Evolutionary conservation across 2,888 invertebrate genomes (phyloP).

Genomic region (Sinohyriopsis cumingii): DNA sequence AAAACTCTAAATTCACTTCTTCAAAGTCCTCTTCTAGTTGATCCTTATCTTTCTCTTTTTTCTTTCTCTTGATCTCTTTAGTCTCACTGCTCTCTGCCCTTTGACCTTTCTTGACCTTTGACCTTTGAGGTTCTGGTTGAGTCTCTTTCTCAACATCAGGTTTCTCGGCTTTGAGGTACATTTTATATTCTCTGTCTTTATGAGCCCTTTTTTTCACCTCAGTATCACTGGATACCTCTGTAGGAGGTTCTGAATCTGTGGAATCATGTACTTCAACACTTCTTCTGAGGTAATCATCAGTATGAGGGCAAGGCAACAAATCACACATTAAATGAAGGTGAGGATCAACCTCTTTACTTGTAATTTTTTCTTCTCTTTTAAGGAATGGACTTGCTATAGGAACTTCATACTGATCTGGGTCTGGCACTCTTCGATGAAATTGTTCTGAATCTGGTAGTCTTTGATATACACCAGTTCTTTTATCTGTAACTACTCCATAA

Average conservation of each 20-base stretch:
- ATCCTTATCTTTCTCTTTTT: background rate
- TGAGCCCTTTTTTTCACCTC: too few relatives aligned
- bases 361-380: constrained; percentile 14
- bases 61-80: background rate
- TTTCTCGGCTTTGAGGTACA: constrained; percentile 53
- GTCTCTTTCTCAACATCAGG: constrained; percentile 39
- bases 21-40: too few relatives aligned
- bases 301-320: constrained; percentile 51
- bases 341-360: constrained; percentile 39
- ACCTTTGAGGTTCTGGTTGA: too few relatives aligned
- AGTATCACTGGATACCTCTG: too few relatives aligned
- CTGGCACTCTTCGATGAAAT: background rate
- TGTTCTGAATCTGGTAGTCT: too few relatives aligned
- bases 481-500: too few relatives aligned
- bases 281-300: constrained; percentile 4
- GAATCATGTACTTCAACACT: too few relatives aligned
- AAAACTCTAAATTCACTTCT: too few relatives aligned
- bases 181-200: constrained; percentile 31
- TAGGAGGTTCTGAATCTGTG: too few relatives aligned
- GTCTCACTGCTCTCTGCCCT: too few relatives aligned
- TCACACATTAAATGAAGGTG: constrained; percentile 58
- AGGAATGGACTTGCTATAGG: constrained; percentile 48
- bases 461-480: too few relatives aligned
- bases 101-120: too few relatives aligned
- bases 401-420: background rate